Evolutionary conservation across 2,113 vertebrate species (phyloP), one percentile per base, ranked within the genome.

Genomic region (Xenopus laevis): DNA sequence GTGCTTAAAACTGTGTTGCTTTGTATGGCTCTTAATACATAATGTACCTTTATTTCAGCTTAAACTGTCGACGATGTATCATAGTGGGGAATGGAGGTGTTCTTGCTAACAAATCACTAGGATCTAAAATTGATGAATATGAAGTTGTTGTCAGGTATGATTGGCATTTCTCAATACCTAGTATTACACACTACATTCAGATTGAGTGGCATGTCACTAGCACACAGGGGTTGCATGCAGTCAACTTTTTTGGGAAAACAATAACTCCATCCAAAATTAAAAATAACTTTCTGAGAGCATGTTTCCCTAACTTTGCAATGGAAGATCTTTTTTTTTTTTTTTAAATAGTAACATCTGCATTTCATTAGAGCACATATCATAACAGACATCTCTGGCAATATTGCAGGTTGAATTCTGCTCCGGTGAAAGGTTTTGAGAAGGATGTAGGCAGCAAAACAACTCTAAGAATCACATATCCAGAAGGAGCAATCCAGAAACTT

Each of bases 381-480:
- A 33, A 68, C 21, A 52, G 23, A 16, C 6, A 59, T 57, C 60
- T 84, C 59, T 79, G 75, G 20, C 83, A 65, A 74, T 83, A 78
- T 82, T 78, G 33, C 86, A 99, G 97, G 86, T 86, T 99, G 79
- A 99, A 99, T 79, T 94, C 93, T 1, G 97, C 97, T 13, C 96
- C 95, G 0, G 92, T 99, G 65, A 92, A 82, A 23, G 96, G 96
- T 71, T 97, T 93, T 71, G 87, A 89, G 81, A 96, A 90, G 81
- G 96, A 99, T 2, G 97, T 99, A 60, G 97, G 97, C 79, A 90
- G 92, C 84, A 98, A 98, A 88, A 99, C 97, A 65, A 98, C 97
- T 9, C 78, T 99, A 71, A 93, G 97, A 82, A 99, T 99, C 83
- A 99, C 97, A 0, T 99, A 99, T 83, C 97, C 97, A 0, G 97